Base-by-base conservation (phyloP, 2,888 invertebrate species). In the Allophyes oxyacanthae region DNA sequence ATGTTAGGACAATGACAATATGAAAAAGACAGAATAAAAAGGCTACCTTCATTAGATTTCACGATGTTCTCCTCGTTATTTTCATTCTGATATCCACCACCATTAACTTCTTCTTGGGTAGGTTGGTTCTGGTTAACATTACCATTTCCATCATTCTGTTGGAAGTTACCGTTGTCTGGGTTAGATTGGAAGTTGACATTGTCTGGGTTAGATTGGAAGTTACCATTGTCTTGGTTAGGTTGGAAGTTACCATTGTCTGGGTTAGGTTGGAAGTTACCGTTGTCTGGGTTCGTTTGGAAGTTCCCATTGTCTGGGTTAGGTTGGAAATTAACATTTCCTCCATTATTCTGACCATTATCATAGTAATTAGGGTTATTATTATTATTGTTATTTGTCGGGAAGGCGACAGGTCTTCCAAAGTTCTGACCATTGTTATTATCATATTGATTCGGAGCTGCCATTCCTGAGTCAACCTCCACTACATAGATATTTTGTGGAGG, bases 31-130 rank as follows among this genome's bases (percentile, higher is more conserved):
- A 9, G 7, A 11, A 33, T 26, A 9, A 11, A 2, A 11, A 2
- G 1, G 1, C 30, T 70, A 65, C 65, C 65, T 64, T 65, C 71
- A 43, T 25, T 40, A 13, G 49, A 37, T n/a, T 4, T 33, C 7
- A 56, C 46, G 15, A 33, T 63, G 13, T 70, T 48, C 1, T 51
- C 50, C 6, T 69, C 37, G 6, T 32, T 50, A 20, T 53, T 68
- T 2, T 38, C 70, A 20, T 57, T 11, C 10, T 64, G 49, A 6
- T 48, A 30, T 2, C 13, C 42, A 8, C 10, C 51, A 2, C 0
- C 25, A 25, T 55, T 55, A 0, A 1, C 30, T 13, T 8, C 63
- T 26, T 43, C 30, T 6, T 41, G 62, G n/a, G 52, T 1, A 9
- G 51, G 62, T 14, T 34, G 54, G 0, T 44, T 15, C 34, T 62